Evolutionary conservation across 2,888 invertebrate genomes (phyloP).

Genomic region (Eutolmus rufibarbis): DNA sequence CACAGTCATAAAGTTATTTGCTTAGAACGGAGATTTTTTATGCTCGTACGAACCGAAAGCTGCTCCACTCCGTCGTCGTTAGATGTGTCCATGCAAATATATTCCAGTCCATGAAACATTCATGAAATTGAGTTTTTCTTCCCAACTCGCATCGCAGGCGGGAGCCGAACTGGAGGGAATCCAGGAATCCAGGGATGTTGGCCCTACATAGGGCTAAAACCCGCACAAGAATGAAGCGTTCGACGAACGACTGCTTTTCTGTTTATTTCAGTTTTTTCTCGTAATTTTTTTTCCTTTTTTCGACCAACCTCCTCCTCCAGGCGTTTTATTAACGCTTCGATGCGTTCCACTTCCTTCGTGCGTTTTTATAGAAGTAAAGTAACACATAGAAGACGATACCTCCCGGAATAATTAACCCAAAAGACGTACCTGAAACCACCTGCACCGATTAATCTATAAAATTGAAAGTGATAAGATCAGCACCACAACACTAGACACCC

Average conservation of each 20-base stretch:
- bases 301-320: background rate
- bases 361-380: slow-evolving; percentile 6
- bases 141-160: background rate
- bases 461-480: slow-evolving; percentile 21
- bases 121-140: slow-evolving; percentile 44
- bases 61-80: slow-evolving; percentile 19
- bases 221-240: background rate
- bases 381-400: slow-evolving; percentile 7
- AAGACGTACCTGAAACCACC: background rate
- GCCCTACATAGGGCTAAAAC: background rate
- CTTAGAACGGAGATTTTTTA: slow-evolving; percentile 37
- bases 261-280: slow-evolving; percentile 21
- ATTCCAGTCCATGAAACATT: slow-evolving; percentile 43
- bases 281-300: background rate
- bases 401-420: slow-evolving; percentile 30
- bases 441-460: background rate
- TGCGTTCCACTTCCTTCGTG: slow-evolving; percentile 21
- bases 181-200: background rate
- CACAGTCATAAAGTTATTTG: slow-evolving; percentile 38
- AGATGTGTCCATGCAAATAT: slow-evolving; percentile 40
- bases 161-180: background rate
- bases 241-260: background rate
- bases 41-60: slow-evolving; percentile 22
- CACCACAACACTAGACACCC: background rate
- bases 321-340: slow-evolving; percentile 34